Base-by-base conservation (phyloP, 2,113 vertebrate species). In the Tragulus kanchil region DNA sequence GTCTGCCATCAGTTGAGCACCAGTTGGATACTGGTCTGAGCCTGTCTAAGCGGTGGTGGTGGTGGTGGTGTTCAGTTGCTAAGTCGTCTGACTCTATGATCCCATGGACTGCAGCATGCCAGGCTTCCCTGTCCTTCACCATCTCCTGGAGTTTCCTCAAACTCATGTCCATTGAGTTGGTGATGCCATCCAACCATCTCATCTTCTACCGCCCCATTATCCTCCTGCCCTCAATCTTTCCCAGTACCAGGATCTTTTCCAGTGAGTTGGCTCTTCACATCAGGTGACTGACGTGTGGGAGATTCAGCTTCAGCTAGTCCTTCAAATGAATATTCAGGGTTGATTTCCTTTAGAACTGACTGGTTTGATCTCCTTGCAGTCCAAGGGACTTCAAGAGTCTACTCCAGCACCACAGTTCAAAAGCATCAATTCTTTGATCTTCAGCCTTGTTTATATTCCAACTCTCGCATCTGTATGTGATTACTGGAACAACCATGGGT, bases 341-440 rank as follows among this genome's bases (percentile, higher is more conserved):
- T 69, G 65, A 69, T 36, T 36, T 36, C n/a, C n/a, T 19, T 69
- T 69, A 16, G n/a, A n/a, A 69, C 19, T 36, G 16, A 36, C 65
- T 69, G 65, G 8, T 69, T 69, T 69, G n/a, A 69, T 36, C 65
- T 36, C n/a, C 65, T 69, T 69, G n/a, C 65, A 69, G 16, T 69
- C n/a, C 65, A 69, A 17, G 65, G 65, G 31, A 19, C 16, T 69
- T 69, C 8, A 36, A 36, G 65, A 3, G 2, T 69, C 65, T 36
- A n/a, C 36, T 36, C 0, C 7, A 69, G 16, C 36, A 69, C 65
- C 65, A 5, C 31, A 69, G 10, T 19, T 69, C 31, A 67, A 9
- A 67, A 67, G 8, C 31, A 67, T n/a, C 16, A 36, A 4, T 67
- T 67, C 65, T 67, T 67, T 8, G 17, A 16, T 0, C 0, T 16